Percentiles rank a stretch among this genome's conserved stretches.
These are phyloP conservation scores for Dasypogon diadema DNA, from an alignment of 2,888 invertebrate species.

Conservation along the genomic window DNA sequence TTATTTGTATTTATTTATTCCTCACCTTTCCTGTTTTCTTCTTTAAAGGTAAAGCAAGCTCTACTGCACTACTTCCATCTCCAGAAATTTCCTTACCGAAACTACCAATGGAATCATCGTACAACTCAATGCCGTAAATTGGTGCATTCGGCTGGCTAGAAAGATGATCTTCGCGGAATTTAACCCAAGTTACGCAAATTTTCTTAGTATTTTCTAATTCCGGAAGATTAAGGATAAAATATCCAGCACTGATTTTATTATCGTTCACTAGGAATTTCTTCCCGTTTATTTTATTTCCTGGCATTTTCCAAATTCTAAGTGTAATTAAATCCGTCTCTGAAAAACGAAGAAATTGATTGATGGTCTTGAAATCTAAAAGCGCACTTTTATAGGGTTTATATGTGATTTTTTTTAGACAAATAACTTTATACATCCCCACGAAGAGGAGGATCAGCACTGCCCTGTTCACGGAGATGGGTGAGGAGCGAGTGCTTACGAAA, in stretches of 20 bases:
- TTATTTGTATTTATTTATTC: not conserved
- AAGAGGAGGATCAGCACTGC: too few species aligned
- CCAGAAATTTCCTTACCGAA: not conserved
- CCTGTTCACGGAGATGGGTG: too few species aligned
- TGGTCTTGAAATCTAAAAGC: too few species aligned
- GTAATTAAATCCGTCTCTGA: not conserved
- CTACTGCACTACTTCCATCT: not conserved
- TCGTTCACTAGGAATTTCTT: not conserved
- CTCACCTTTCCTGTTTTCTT: not conserved
- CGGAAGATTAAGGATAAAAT: not conserved
- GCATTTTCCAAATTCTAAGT: constrained; percentile 1
- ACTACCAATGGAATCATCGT: not conserved
- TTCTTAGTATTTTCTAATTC: not conserved
- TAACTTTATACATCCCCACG: too few species aligned
- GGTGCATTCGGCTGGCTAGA: not conserved
- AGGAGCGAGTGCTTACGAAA: too few species aligned
- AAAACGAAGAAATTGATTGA: too few species aligned
- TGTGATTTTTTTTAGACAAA: too few species aligned
- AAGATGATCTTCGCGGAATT: constrained; percentile 10
- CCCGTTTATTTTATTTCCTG: constrained; percentile 21
- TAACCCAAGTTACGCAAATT: constrained; percentile 7
- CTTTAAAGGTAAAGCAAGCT: not conserved
- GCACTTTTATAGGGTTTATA: too few species aligned
- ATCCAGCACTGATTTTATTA: not conserved
- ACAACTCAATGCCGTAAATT: constrained; percentile 9